A percentile compares a stretch with the other conserved stretches of the same genome.
Evolutionary conservation across 1,140 invertebrate genomes (phyloP).

Genomic region (Magallana angulata): DNA sequence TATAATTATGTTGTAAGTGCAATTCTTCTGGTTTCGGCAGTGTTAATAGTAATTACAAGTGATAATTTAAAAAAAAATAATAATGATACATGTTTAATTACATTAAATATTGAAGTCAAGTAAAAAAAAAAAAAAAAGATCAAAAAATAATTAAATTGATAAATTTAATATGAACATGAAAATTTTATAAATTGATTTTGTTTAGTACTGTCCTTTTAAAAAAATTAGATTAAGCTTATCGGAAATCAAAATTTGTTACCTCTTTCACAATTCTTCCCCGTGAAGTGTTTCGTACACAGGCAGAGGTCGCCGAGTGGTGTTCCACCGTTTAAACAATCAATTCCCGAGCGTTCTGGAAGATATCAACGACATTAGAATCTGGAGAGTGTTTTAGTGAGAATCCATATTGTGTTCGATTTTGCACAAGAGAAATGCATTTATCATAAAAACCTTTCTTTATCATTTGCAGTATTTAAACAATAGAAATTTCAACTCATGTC

Average conservation of each 20-base stretch:
- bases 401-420: not conserved
- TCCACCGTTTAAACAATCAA: slow-evolving; percentile 22
- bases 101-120: no score
- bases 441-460: not conserved
- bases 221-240: no score
- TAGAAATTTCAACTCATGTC: no score
- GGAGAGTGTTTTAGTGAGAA: not conserved
- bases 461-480: not conserved
- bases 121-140: no score
- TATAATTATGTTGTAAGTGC: no score
- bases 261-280: not conserved
- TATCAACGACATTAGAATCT: not conserved
- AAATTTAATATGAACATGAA: not conserved
- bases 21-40: no score
- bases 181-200: not conserved
- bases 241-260: not conserved
- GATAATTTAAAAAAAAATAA: no score
- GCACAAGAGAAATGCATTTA: not conserved
- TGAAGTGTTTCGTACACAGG: not conserved
- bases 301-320: not conserved
- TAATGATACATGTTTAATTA: no score
- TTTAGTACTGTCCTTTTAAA: not conserved
- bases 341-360: not conserved
- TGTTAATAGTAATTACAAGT: no score
- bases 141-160: no score